phyloP scores from a whole-genome alignment of 1,140 invertebrate genomes.

The Aphelinus atriplicis region DNA sequence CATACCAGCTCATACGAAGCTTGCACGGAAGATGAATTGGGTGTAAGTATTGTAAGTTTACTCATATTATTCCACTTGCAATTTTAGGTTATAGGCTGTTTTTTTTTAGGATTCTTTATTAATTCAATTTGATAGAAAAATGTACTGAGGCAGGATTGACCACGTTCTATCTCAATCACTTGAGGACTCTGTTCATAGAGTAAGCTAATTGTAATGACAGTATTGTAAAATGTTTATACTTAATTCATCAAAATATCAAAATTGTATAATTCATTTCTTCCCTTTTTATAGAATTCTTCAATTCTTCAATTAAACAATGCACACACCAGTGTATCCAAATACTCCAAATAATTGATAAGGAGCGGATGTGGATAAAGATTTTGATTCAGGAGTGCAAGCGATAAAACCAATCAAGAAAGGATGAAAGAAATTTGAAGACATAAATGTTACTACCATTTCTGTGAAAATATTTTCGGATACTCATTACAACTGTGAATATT shows the following conservation, averaged over 20 bases:
- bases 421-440: conserved; percentile 22
- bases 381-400: conserved; percentile 17
- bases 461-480: conserved; percentile 50
- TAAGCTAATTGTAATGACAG: conserved; percentile 7
- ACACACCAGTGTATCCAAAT: conserved; percentile 42
- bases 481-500: conserved; percentile 72
- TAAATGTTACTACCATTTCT: background rate
- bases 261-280: conserved; percentile 37
- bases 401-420: conserved; percentile 23
- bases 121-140: conserved; percentile 36
- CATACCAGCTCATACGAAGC: too few relatives aligned
- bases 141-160: conserved; percentile 42
- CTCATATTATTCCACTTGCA: background rate
- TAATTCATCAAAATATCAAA: background rate
- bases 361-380: conserved; percentile 11
- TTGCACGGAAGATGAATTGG: conserved; percentile 37
- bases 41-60: conserved; percentile 9
- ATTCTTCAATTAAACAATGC: conserved; percentile 16
- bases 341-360: background rate
- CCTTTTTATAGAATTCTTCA: conserved; percentile 34
- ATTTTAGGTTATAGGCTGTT: background rate
- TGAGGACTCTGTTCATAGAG: conserved; percentile 46
- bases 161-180: conserved; percentile 42
- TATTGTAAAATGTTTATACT: too few relatives aligned
- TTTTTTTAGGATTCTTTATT: conserved; percentile 38